Base-by-base conservation (phyloP, 1,140 invertebrate genomes). In the Mylabris phalerata region DNA sequence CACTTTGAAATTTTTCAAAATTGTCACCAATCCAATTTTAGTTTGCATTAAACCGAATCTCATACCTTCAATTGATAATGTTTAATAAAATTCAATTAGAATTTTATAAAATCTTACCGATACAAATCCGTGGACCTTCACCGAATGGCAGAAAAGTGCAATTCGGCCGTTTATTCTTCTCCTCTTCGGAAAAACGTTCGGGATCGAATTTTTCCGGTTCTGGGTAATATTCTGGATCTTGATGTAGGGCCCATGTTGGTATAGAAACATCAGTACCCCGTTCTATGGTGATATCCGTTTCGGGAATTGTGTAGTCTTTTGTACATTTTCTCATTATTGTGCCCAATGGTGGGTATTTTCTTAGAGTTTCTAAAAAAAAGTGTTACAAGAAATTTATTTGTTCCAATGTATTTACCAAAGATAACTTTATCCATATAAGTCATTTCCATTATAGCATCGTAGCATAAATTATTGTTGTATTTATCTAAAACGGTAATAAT, bases 201-300 rank as follows among this genome's bases (percentile, higher is more conserved):
- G 88, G 88, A 72, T 86, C 77, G 63, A 87, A 90, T 7, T 65
- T 72, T 7, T 83, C 76, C 5, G 87, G 87, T 62, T 88, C 74
- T 4, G 80, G 75, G 70, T 79, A 90, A 60, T 77, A 72, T 3
- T 78, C 62, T 2, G 76, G 73, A 73, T 84, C 78, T 7, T 77
- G 75, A 59, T 90, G 87, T 39, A 90, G 72, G 1, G 78, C 79
- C 39, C 80, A 75, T 2, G 80, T 71, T 0, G 84, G 79, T 24
- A 90, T 78, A 9, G 80, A 68, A 1, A 89, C 68, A 2, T 76
- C 59, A 0, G 77, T 84, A 1, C 81, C 87, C 70, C 80, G 75
- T 47, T 82, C 76, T 43, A 86, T 44, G 19, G 50, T 24, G 9
- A 59, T 38, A 38, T 65, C 46, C 11, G 62, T 59, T 7, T 59